Evolutionary conservation across 2,797 vertebrate species (phyloP).

Genomic region (Crocidura indochinensis): DNA sequence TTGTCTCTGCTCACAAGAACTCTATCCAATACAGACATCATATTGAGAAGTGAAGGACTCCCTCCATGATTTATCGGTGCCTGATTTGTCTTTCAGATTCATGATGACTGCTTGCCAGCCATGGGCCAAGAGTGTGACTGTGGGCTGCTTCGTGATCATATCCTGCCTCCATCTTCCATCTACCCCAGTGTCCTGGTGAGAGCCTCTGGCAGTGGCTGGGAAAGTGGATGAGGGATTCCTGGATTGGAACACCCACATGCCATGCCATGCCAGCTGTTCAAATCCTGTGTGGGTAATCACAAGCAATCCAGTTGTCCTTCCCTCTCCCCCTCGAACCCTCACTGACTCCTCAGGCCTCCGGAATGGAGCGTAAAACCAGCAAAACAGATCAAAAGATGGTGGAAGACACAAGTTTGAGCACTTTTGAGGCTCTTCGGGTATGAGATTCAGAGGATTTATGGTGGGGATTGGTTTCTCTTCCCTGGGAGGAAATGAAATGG

Average conservation of each 20-base stretch:
- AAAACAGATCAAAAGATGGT: conserved; percentile 69
- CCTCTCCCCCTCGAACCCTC: neutral
- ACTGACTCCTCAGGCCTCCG: conserved; percentile 71
- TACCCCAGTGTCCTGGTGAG: conserved; percentile 96
- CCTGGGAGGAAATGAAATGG: conserved; percentile 11
- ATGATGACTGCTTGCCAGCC: conserved; percentile 93
- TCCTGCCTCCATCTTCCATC: conserved; percentile 96
- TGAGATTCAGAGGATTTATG: conserved; percentile 57
- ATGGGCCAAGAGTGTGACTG: conserved; percentile 93
- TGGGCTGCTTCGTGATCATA: conserved; percentile 94
- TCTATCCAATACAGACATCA: conserved; percentile 8
- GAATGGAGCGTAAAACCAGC: conserved; percentile 74
- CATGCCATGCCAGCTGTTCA: conserved; percentile 1
- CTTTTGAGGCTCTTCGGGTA: conserved; percentile 96
- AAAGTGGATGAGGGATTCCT: neutral
- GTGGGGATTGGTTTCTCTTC: conserved; percentile 15
- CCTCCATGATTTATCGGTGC: neutral
- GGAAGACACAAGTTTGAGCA: conserved; percentile 81
- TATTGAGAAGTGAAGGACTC: neutral
- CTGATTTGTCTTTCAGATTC: conserved; percentile 90
- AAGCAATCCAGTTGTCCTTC: conserved; percentile 22
- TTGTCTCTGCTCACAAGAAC: neutral
- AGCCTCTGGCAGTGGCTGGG: neutral
- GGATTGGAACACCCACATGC: neutral
- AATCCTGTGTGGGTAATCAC: conserved; percentile 17